phyloP scores from a whole-genome alignment of 2,888 invertebrate species.

The Teinopalpus imperialis region DNA sequence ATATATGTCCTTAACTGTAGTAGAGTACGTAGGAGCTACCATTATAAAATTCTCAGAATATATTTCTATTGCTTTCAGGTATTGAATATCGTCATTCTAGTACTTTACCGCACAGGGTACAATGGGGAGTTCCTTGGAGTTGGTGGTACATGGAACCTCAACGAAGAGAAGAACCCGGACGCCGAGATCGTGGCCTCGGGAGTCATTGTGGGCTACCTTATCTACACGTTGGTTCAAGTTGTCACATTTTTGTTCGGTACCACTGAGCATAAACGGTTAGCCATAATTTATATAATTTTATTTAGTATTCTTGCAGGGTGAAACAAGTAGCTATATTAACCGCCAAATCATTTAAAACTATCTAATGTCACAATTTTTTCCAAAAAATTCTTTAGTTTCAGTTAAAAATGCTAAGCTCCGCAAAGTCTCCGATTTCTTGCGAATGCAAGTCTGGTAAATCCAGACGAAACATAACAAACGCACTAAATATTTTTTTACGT shows the following conservation, averaged over 20 bases:
- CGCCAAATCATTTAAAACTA: no score
- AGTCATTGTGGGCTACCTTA: constrained; percentile 92
- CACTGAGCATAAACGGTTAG: constrained; percentile 88
- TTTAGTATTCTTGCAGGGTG: neutral
- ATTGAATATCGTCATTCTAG: constrained; percentile 89
- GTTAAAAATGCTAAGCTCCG: no score
- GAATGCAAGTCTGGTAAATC: no score
- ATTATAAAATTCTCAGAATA: no score
- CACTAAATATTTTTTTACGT: no score
- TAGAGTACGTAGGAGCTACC: no score
- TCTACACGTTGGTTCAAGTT: constrained; percentile 90
- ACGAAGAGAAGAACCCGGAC: constrained; percentile 93
- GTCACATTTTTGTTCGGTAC: constrained; percentile 89
- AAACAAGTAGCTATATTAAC: no score
- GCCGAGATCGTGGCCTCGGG: constrained; percentile 94
- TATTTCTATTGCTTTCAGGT: constrained; percentile 82
- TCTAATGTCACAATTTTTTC: no score
- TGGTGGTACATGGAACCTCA: constrained; percentile 94
- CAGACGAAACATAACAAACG: no score
- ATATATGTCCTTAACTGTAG: no score
- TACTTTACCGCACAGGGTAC: constrained; percentile 91
- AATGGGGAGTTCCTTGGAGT: constrained; percentile 92
- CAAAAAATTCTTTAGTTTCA: no score
- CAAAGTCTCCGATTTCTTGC: no score
- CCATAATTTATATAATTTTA: neutral